Base-by-base conservation (phyloP, 2,888 invertebrate genomes). In the Drosophila siamana region DNA sequence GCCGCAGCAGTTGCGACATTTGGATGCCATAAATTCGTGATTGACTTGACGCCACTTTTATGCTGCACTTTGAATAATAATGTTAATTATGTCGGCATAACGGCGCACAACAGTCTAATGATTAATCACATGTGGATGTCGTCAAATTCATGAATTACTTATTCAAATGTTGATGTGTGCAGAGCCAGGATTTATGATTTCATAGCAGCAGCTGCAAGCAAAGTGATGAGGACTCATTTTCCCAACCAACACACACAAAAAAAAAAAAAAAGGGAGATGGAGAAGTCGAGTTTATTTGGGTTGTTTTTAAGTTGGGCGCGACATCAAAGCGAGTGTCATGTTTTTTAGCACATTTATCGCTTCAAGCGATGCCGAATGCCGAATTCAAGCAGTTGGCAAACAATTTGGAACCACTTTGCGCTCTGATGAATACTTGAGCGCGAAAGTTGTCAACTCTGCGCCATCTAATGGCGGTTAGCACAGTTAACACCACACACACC, bases 401-500 rank as follows among this genome's bases (percentile, higher is more conserved):
- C 44, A 28, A 60, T 60, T 56, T 65, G 0, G 16, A 28, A 28
- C 13, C 57, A 62, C 22, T 55, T 63, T 50, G 26, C 9, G 47
- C 11, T 38, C 38, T 54, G 47, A 48, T 46, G 44, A 33, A 11
- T 57, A 40, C 57, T 52, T 38, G 40, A 60, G 41, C 36, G 24
- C 11, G 19, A 16, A 33, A 55, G 51, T 41, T 70, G 46, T 44
- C 46, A 61, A 60, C 52, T 50, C 65, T 55, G 48, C 19, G 40
- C 38, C 59, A 55, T 55, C 41, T 43, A 60, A 74, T 33, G 3
- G 30, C n/a, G 28, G 47, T 36, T 54, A 16, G 26, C 43, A 56
- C 19, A 26, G 19, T 16, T 16, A 61, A 38, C 28, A 36, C 15
- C 38, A 56, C 44, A 50, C 7, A 40, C 26, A 43, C 8, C 8